Evolutionary conservation across 2,113 vertebrate genomes (phyloP), one percentile per base, ranked within the genome.

Genomic region (Mesembrinibis cayennensis): DNA sequence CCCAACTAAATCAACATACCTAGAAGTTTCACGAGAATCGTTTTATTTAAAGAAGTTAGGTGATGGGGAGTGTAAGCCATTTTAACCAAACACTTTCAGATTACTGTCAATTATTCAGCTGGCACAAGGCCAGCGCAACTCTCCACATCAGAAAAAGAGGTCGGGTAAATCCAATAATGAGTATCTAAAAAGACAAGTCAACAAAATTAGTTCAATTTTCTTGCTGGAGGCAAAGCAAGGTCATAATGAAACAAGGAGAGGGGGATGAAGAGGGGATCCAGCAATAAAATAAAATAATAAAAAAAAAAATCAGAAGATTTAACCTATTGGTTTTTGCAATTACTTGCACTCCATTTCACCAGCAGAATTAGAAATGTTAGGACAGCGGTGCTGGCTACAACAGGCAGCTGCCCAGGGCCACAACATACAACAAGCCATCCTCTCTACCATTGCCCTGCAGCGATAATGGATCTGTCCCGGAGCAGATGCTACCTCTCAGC

Each of bases 321-420:
- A 91, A 96, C 73, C 85, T 96, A 97, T 94, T 95, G 96, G 16
- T 72, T 95, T 97, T 93, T 76, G n/a, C 50, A 91, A 97, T 98
- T 97, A 97, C 71, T 87, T 88, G 91, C 97, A 98, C 95, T 94
- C 95, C 96, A 98, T 98, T 98, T 98, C 96, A 95, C 71, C 6
- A 7, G 95, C 91, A 98, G 97, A 98, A 98, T 97, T 84, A 84
- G 78, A 97, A 93, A 74, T 40, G 34, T 95, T 74, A 95, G 94
- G 95, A 90, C 95, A 96, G 95, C 79, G 1, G 63, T 5, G 38
- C 84, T 78, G 82, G 92, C 96, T 87, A 93, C 90, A 96, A 94
- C 84, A 70, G 56, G 94, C 81, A 69, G 87, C 87, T 95, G 97
- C 97, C 97, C 0, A 3, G 55, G 78, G 96, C 85, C 13, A 45